Conservation (phyloP, 2,797 vertebrate species). For the Silurus lanzhouensis region DNA sequence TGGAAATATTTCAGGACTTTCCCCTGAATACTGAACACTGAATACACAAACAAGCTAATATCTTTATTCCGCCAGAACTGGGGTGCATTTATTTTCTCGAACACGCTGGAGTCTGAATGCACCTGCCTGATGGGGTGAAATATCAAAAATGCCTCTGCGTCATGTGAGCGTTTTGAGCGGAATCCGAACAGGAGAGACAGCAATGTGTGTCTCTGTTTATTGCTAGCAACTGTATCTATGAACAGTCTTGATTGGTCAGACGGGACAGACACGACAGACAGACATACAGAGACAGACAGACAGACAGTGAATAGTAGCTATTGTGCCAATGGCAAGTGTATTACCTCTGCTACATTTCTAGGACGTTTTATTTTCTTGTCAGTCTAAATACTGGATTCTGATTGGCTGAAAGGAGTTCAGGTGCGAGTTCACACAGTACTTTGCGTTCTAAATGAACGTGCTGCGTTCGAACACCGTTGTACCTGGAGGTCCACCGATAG, state of each 20-base stretch:
- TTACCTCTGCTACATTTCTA: too few relatives aligned
- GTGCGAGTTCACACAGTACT: too few relatives aligned
- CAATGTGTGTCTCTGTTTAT: background rate
- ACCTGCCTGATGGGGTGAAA: background rate
- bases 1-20: background rate
- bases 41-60: conserved; percentile 8
- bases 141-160: background rate
- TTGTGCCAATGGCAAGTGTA: too few relatives aligned
- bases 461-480: too few relatives aligned
- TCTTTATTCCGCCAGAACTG: background rate
- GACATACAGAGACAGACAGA: too few relatives aligned
- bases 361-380: too few relatives aligned
- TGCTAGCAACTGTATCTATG: background rate
- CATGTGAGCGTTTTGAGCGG: background rate
- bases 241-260: background rate
- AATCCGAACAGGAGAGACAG: background rate
- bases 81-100: background rate
- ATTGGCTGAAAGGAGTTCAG: too few relatives aligned
- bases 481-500: too few relatives aligned
- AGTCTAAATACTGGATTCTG: too few relatives aligned
- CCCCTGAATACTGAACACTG: background rate
- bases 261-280: too few relatives aligned
- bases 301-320: too few relatives aligned
- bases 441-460: too few relatives aligned
- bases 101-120: background rate